These are phyloP conservation scores for Xyrauchen texanus DNA, from an alignment of 2,113 vertebrate genomes.

Conservation along the genomic window DNA sequence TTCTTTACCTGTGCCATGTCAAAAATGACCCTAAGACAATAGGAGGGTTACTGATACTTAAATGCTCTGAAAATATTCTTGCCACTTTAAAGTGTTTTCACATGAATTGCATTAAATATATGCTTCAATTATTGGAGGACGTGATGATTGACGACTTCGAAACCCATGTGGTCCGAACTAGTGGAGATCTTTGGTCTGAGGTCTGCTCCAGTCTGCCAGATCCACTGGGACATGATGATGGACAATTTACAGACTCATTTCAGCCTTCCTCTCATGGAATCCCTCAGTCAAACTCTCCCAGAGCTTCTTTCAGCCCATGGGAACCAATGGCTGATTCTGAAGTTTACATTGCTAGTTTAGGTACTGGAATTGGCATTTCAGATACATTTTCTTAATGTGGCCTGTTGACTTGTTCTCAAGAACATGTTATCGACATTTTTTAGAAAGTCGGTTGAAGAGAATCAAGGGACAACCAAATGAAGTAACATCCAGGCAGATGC, in stretches of 20 bases:
- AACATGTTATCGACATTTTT: not conserved
- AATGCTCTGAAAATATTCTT: too few relatives aligned
- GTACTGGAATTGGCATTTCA: constrained; percentile 67
- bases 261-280: constrained; percentile 57
- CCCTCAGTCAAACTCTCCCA: constrained; percentile 19
- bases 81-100: not conserved
- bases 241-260: constrained; percentile 88
- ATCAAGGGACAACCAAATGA: constrained; percentile 89
- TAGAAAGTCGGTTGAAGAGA: constrained; percentile 91
- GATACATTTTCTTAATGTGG: not conserved
- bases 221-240: constrained; percentile 55
- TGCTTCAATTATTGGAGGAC: constrained; percentile 53
- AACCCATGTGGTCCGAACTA: constrained; percentile 67
- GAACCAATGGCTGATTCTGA: constrained; percentile 91
- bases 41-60: too few relatives aligned
- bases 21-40: too few relatives aligned
- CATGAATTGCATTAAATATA: too few relatives aligned
- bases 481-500: constrained; percentile 94
- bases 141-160: constrained; percentile 83
- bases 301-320: constrained; percentile 75
- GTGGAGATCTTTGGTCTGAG: constrained; percentile 89
- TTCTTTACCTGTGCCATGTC: too few relatives aligned
- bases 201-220: constrained; percentile 84
- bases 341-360: constrained; percentile 89
- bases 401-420: not conserved